phyloP scores from a whole-genome alignment of 2,888 invertebrate species.

The Stictocephala bisonia region DNA sequence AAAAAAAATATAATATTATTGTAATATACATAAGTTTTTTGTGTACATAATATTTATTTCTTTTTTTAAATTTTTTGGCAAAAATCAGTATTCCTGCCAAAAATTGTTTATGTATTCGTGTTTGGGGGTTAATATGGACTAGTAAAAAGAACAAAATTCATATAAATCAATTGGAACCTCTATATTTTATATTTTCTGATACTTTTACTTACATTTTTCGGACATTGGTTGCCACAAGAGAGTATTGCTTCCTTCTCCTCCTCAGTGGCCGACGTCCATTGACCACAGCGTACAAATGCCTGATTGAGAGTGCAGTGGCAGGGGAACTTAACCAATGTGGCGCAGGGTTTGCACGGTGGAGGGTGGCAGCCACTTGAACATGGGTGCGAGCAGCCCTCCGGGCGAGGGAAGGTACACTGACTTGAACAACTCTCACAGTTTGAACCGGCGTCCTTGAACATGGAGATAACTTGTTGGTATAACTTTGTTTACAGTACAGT shows the following conservation, averaged over 20 bases:
- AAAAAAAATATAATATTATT: no score
- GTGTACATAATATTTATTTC: no score
- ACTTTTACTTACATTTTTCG: constrained; percentile 80
- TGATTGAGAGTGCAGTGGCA: constrained; percentile 88
- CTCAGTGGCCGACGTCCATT: constrained; percentile 69
- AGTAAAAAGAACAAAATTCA: no score
- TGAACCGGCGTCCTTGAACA: constrained; percentile 64
- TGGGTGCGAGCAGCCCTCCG: constrained; percentile 78
- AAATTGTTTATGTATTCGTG: no score
- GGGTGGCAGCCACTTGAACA: constrained; percentile 80
- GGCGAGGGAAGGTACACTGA: constrained; percentile 74
- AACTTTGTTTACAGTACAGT: background rate
- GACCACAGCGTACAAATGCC: constrained; percentile 79
- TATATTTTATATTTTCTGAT: no score
- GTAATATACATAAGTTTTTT: no score
- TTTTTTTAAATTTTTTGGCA: no score
- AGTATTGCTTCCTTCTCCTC: constrained; percentile 63
- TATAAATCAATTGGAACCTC: no score
- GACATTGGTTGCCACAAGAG: constrained; percentile 87
- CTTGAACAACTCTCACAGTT: constrained; percentile 71
- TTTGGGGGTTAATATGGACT: no score
- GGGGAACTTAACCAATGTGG: constrained; percentile 73
- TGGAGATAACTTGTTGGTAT: constrained; percentile 41
- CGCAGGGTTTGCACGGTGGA: constrained; percentile 81
- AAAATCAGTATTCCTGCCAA: no score